These are phyloP conservation scores for Nilaparvata lugens DNA, from an alignment of 1,140 invertebrate genomes.

Conservation along the genomic window DNA sequence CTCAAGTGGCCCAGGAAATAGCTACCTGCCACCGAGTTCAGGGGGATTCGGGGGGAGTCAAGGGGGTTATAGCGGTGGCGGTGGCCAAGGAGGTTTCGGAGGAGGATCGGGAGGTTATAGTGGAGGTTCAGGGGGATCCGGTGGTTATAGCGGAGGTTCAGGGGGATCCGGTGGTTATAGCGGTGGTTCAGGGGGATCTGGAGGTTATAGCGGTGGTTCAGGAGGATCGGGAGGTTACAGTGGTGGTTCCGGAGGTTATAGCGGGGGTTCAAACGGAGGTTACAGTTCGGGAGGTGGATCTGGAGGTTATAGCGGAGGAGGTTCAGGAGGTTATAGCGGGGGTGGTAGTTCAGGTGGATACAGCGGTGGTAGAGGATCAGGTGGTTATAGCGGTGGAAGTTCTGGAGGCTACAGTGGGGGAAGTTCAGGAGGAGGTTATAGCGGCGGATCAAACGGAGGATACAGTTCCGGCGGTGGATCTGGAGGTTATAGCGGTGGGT, in stretches of 20 bases:
- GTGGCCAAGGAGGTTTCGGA: constrained; percentile 12
- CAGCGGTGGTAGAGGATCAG: constrained; percentile 26
- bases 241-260: neutral
- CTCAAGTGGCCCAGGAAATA: neutral
- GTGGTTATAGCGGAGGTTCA: constrained; percentile 4
- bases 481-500: no score
- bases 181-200: constrained; percentile 4
- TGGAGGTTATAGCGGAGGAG: neutral
- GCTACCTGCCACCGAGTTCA: constrained; percentile 13
- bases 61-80: constrained; percentile 10
- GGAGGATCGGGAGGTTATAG: constrained; percentile 1
- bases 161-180: neutral
- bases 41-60: constrained; percentile 7
- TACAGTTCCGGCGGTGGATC: no score
- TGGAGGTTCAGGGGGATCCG: neutral
- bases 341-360: constrained; percentile 19
- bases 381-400: constrained; percentile 22
- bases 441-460: no score
- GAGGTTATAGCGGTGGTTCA: constrained; percentile 6
- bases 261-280: neutral
- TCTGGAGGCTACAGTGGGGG: no score
- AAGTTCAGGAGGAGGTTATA: no score
- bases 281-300: neutral
- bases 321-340: neutral
- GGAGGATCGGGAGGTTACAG: neutral